Evolutionary conservation across 2,113 vertebrate genomes (phyloP), one percentile per base, ranked within the genome.

Genomic region (Eulemur rufifrons): DNA sequence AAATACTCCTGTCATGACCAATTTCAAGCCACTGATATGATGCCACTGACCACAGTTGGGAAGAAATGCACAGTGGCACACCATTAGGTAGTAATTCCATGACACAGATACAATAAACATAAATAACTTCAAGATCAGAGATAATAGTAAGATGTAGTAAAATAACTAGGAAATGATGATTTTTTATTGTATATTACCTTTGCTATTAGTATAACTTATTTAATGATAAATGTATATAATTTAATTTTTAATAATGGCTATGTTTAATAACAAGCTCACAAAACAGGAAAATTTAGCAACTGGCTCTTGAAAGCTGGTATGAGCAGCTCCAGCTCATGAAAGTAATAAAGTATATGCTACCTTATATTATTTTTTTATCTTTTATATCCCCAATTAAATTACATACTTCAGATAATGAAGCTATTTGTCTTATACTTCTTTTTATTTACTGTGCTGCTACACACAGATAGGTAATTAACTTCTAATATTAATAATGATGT

Each of bases 201-300:
- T 83, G 21, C 12, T 86, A 83, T 64, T 56, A 82, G 29, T 56
- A 34, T 63, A 86, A 89, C 50, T 42, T 78, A 45, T 61, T 59
- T 86, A 77, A 81, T 29, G 39, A 18, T 82, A 86, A 86, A 2
- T 68, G 86, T 76, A 56, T 39, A 32, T 73, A 66, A 82, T 64
- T 86, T 64, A 92, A 52, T 37, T 84, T 89, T 93, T 97, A 86
- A 81, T 82, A 74, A 52, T 61, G 23, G 17, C 69, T 92, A 6
- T 45, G 4, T 81, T 87, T 78, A 95, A 78, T 78, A 92, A 74
- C 32, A 9, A 94, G 39, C 39, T 94, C 63, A 9, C 21, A 47
- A 90, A 86, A 89, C 39, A 56, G 5, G 54, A 63, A 89, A 89
- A 50, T 68, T 32, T 61, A 89, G 61, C 61, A 84, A 29, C 25